These are phyloP conservation scores for Rhineura floridana DNA, from an alignment of 2,113 vertebrate species.

Conservation along the genomic window DNA sequence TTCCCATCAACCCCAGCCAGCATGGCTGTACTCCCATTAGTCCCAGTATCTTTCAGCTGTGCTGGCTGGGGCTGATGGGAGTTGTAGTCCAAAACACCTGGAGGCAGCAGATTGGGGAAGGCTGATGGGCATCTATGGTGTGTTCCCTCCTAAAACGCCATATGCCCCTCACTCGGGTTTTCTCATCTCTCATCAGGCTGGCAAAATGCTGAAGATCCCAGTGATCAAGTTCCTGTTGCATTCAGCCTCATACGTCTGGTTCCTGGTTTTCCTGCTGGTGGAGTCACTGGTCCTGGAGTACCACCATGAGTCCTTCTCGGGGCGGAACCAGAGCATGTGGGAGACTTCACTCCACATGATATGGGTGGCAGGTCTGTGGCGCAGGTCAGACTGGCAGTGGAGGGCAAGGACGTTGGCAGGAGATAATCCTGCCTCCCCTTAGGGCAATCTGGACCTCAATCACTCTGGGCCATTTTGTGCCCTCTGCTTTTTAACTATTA, in stretches of 20 bases:
- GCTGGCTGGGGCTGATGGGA: too few relatives aligned
- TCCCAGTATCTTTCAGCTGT: too few relatives aligned
- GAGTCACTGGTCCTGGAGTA: slow-evolving; percentile 88
- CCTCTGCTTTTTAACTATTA: not conserved
- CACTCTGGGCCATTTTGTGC: too few relatives aligned
- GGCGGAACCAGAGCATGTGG: slow-evolving; percentile 82
- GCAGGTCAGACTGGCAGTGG: not conserved
- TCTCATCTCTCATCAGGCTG: slow-evolving; percentile 67
- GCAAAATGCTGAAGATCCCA: slow-evolving; percentile 82
- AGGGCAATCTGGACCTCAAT: not conserved
- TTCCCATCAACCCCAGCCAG: too few relatives aligned
- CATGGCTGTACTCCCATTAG: too few relatives aligned
- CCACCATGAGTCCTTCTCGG: slow-evolving; percentile 76
- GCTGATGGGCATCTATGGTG: too few relatives aligned
- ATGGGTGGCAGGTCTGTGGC: slow-evolving; percentile 87
- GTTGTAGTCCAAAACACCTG: too few relatives aligned
- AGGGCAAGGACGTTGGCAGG: not conserved
- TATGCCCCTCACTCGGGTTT: too few relatives aligned
- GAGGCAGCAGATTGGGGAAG: too few relatives aligned
- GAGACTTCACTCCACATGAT: slow-evolving; percentile 90
- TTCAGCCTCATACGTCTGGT: slow-evolving; percentile 91
- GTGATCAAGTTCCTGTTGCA: slow-evolving; percentile 91
- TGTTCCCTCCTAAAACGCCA: not conserved
- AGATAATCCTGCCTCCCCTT: not conserved
- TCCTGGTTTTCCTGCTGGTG: slow-evolving; percentile 85